Evolutionary conservation across 2,797 vertebrate species (phyloP).

Genomic region (Calcarius lapponicus): DNA sequence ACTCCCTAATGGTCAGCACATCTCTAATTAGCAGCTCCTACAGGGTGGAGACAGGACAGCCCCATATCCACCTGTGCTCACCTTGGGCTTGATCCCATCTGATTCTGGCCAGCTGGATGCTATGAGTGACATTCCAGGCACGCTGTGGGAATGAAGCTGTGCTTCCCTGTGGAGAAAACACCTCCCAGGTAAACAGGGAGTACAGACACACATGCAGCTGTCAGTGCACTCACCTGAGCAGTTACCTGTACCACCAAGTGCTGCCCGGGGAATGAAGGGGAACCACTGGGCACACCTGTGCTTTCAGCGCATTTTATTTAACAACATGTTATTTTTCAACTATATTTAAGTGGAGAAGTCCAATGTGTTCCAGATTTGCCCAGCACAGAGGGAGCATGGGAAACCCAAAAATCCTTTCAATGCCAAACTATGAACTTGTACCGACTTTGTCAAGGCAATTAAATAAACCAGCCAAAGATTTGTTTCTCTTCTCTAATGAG

Average conservation of each 20-base stretch:
- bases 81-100: neutral
- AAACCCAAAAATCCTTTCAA: neutral
- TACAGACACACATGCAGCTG: neutral
- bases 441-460: neutral
- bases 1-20: neutral
- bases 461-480: neutral
- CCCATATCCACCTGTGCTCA: neutral
- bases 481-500: neutral
- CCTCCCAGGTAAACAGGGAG: neutral
- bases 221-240: neutral
- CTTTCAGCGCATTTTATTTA: conserved; percentile 21
- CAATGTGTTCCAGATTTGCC: neutral
- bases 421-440: neutral
- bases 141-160: accelerated
- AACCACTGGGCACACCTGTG: neutral
- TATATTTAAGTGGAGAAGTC: neutral
- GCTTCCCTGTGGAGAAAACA: neutral
- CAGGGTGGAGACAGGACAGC: neutral
- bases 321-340: neutral
- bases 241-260: neutral
- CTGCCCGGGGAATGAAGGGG: neutral
- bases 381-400: conserved; percentile 15
- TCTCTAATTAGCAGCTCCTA: neutral
- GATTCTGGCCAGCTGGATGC: neutral
- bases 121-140: neutral